Conservation (phyloP, 2,797 vertebrate genomes). For the Cephalopachus bancanus region DNA sequence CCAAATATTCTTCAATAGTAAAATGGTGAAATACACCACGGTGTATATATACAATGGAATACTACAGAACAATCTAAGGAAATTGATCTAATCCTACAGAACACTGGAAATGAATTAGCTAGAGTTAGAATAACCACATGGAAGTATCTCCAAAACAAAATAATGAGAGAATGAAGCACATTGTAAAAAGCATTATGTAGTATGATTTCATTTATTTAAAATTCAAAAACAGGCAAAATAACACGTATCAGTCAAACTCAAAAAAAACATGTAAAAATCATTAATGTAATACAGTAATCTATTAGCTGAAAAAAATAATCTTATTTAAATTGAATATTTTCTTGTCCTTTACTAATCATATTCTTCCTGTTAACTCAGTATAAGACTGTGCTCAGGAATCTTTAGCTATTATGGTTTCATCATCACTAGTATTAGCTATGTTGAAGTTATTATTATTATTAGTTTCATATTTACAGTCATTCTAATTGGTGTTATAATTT, state of each 20-base stretch:
- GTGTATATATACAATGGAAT: not conserved
- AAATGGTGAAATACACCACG: slow-evolving; percentile 21
- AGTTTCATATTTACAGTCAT: slow-evolving; percentile 45
- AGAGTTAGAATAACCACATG: not conserved
- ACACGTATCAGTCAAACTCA: not conserved
- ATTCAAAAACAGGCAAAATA: slow-evolving; percentile 38
- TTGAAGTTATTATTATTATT: not conserved
- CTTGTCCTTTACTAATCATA: not conserved
- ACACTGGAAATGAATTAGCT: not conserved
- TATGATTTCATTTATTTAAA: slow-evolving; percentile 41
- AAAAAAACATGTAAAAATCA: not conserved
- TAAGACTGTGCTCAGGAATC: not conserved
- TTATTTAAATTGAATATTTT: slow-evolving; percentile 31
- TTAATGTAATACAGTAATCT: not conserved
- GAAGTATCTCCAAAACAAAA: slow-evolving; percentile 7
- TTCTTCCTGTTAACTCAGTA: slow-evolving; percentile 10
- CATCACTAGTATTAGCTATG: not conserved
- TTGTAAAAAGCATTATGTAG: slow-evolving; percentile 18
- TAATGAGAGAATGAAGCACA: slow-evolving; percentile 12
- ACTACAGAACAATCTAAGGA: not conserved
- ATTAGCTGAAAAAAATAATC: not conserved
- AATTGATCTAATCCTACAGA: not conserved
- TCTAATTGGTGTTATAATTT: slow-evolving; percentile 26
- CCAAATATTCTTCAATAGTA: not conserved
- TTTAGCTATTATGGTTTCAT: slow-evolving; percentile 19